phyloP scores from a whole-genome alignment of 2,797 vertebrate species.

The Microctenopoma stevenorrisi region DNA sequence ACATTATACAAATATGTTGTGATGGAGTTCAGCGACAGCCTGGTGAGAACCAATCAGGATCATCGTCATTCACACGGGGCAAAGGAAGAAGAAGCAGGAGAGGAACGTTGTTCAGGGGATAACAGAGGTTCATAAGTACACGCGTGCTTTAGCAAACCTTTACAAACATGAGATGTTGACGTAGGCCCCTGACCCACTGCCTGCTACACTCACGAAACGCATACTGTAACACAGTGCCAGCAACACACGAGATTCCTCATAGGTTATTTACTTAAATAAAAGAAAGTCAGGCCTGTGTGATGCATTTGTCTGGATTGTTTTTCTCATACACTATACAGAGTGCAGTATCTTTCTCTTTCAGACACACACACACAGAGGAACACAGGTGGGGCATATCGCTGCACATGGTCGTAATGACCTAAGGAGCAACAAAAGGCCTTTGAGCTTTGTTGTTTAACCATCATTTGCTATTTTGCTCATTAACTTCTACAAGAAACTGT shows the following conservation, averaged over 20 bases:
- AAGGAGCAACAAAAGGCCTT: slow-evolving; percentile 71
- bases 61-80: too few relatives aligned
- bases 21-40: too few relatives aligned
- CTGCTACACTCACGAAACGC: slow-evolving; percentile 58
- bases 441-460: slow-evolving; percentile 63
- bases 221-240: slow-evolving; percentile 71
- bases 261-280: slow-evolving; percentile 38
- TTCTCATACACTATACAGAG: slow-evolving; percentile 11
- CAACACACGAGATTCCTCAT: slow-evolving; percentile 65
- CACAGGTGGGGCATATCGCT: slow-evolving; percentile 46
- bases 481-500: slow-evolving; percentile 75
- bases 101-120: neutral
- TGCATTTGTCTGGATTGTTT: slow-evolving; percentile 51
- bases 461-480: slow-evolving; percentile 58
- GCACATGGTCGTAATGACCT: slow-evolving; percentile 69
- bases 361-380: slow-evolving; percentile 1
- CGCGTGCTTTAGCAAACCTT: slow-evolving; percentile 46
- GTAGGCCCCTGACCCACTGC: slow-evolving; percentile 57
- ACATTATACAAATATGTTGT: too few relatives aligned
- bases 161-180: slow-evolving; percentile 62
- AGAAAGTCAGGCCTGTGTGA: slow-evolving; percentile 24
- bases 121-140: slow-evolving; percentile 19
- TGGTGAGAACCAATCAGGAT: too few relatives aligned
- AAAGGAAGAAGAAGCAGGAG: too few relatives aligned
- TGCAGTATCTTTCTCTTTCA: neutral